phyloP scores from a whole-genome alignment of 2,797 vertebrate species.

The Fistularia tabacaria region DNA sequence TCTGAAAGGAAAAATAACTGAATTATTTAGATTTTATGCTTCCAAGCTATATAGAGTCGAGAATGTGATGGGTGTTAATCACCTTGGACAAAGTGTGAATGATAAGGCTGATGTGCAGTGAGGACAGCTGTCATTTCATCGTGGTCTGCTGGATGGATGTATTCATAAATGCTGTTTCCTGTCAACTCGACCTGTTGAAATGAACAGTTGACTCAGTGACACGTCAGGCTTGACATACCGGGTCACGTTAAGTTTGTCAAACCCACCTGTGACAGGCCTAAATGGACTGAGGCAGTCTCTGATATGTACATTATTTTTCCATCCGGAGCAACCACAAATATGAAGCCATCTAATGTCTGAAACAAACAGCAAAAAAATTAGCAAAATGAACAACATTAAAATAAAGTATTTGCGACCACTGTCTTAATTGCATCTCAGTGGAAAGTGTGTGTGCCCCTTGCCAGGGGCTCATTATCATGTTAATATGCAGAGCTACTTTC shows the following conservation, averaged over 20 bases:
- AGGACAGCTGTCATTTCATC: conserved; percentile 97
- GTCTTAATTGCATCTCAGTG: neutral
- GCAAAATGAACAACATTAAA: conserved; percentile 1
- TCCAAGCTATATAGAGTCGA: neutral
- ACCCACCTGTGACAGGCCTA: conserved; percentile 93
- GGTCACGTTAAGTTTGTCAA: neutral
- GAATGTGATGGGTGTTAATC: neutral
- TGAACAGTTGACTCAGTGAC: conserved; percentile 30
- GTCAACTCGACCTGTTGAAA: conserved; percentile 94
- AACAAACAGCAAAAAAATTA: conserved; percentile 8
- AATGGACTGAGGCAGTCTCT: conserved; percentile 93
- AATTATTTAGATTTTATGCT: neutral
- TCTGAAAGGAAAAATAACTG: conserved; percentile 67
- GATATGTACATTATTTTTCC: conserved; percentile 99
- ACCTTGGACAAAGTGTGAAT: conserved; percentile 97
- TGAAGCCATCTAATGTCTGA: conserved; percentile 95
- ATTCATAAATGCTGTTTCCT: conserved; percentile 97
- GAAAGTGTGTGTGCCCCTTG: neutral
- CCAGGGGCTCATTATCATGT: neutral
- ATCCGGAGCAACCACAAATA: conserved; percentile 96
- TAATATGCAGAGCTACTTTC: neutral
- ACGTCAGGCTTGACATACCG: neutral
- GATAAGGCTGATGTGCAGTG: conserved; percentile 93
- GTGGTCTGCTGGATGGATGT: conserved; percentile 95
- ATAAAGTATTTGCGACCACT: neutral